Evolutionary conservation across 2,888 invertebrate genomes (phyloP).

Genomic region (Oscheius sp.): DNA sequence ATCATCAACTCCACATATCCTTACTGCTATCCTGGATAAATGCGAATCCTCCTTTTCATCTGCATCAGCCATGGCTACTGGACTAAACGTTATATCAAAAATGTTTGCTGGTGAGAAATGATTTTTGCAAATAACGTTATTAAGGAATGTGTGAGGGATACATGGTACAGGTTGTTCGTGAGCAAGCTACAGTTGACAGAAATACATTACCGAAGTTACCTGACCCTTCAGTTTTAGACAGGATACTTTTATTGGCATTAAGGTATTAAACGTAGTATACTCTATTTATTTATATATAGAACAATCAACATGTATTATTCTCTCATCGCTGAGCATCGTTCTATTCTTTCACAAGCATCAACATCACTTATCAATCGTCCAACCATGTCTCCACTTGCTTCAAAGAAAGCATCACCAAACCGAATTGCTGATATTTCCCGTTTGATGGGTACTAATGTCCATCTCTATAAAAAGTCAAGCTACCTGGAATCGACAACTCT

Average conservation of each 20-base stretch:
- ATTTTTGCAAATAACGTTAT: background rate
- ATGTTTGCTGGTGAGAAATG: conserved; percentile 17
- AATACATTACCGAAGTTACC: conserved; percentile 9
- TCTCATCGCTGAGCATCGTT: conserved; percentile 44
- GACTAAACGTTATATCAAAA: conserved; percentile 13
- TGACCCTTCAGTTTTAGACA: conserved; percentile 12
- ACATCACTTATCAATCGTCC: conserved; percentile 21
- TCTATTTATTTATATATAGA: conserved; percentile 25
- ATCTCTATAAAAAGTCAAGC: conserved; percentile 39
- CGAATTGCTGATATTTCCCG: conserved; percentile 45
- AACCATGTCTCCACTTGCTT: conserved; percentile 10
- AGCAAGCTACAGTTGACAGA: conserved; percentile 12
- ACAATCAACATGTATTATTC: conserved; percentile 58
- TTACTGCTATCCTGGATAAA: conserved; percentile 9
- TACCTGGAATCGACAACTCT: conserved; percentile 38
- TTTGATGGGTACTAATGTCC: conserved; percentile 52
- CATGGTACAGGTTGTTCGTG: conserved; percentile 2
- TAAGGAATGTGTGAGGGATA: conserved; percentile 19
- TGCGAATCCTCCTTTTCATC: conserved; percentile 5
- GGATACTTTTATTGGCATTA: conserved; percentile 18
- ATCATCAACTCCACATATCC: background rate
- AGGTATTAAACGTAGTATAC: background rate
- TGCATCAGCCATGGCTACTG: conserved; percentile 2
- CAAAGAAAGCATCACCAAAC: conserved; percentile 10
- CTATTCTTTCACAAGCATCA: conserved; percentile 16